Conservation (phyloP, 2,888 invertebrate genomes). For the Ellobium chinense region DNA sequence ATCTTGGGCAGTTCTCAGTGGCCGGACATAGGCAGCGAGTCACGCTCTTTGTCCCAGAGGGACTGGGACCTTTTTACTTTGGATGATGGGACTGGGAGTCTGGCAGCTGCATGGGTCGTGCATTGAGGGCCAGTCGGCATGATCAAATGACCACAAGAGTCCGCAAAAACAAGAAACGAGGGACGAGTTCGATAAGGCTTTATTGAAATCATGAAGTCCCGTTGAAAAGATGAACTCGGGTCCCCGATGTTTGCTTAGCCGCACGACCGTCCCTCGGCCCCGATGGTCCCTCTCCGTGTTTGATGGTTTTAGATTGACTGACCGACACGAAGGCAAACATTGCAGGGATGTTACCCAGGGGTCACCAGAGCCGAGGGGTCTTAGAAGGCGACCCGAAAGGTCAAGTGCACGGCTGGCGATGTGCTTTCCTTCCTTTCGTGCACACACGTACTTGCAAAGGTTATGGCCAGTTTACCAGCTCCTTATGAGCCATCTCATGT, state of each 20-base stretch:
- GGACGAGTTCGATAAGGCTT: not conserved
- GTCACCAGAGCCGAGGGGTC: not conserved
- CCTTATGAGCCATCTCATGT: not conserved
- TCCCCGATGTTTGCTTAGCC: slow-evolving; percentile 12
- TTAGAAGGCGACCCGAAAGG: not conserved
- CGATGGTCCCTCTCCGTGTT: not conserved
- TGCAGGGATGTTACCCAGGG: not conserved
- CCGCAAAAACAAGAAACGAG: not conserved
- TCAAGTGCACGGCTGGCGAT: slow-evolving; percentile 9
- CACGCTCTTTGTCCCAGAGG: too few species aligned
- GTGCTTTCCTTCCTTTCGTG: slow-evolving; percentile 2
- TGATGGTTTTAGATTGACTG: slow-evolving; percentile 17
- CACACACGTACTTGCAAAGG: not conserved
- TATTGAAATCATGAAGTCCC: not conserved
- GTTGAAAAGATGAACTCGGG: not conserved
- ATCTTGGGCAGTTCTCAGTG: too few species aligned
- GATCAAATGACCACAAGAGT: not conserved
- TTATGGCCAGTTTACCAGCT: not conserved
- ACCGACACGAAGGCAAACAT: slow-evolving; percentile 30
- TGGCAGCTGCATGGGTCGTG: too few species aligned
- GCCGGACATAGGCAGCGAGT: too few species aligned
- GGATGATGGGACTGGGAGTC: not conserved
- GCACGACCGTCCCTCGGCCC: not conserved
- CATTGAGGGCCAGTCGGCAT: not conserved
- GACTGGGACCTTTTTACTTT: not conserved